Evolutionary conservation across 1,140 invertebrate genomes (phyloP).

Genomic region (Drepana arcuata): DNA sequence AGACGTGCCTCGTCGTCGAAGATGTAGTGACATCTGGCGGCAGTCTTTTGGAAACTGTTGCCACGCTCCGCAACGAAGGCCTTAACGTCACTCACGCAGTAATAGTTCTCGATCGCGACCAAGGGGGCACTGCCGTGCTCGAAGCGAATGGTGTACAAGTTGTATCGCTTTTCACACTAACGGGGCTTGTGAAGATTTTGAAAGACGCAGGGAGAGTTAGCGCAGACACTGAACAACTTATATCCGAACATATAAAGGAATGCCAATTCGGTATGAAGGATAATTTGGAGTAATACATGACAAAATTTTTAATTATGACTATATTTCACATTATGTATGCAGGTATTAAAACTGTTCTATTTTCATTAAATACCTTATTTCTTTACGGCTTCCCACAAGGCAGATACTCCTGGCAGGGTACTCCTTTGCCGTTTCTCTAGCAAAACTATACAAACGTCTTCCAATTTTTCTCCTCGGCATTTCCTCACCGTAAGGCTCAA

Average conservation of each 20-base stretch:
- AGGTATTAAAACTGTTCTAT: too few relatives aligned
- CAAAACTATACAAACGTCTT: too few relatives aligned
- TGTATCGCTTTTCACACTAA: slow-evolving; percentile 79
- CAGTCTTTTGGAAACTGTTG: slow-evolving; percentile 92
- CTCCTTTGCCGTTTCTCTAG: too few relatives aligned
- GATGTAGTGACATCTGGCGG: slow-evolving; percentile 96
- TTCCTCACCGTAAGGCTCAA: too few relatives aligned
- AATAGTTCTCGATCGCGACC: slow-evolving; percentile 92
- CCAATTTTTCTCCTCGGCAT: too few relatives aligned
- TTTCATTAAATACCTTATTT: too few relatives aligned
- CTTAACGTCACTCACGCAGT: slow-evolving; percentile 85
- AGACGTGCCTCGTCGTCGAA: slow-evolving; percentile 93
- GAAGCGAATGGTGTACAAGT: slow-evolving; percentile 80
- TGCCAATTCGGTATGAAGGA: slow-evolving; percentile 44
- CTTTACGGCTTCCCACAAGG: too few relatives aligned
- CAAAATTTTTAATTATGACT: too few relatives aligned
- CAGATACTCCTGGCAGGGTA: too few relatives aligned
- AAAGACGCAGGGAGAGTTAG: slow-evolving; percentile 76
- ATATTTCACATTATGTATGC: too few relatives aligned
- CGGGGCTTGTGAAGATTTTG: slow-evolving; percentile 79
- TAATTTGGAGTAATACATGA: slow-evolving; percentile 20
- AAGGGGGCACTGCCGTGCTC: slow-evolving; percentile 87
- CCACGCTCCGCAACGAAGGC: slow-evolving; percentile 80
- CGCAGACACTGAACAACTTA: slow-evolving; percentile 73
- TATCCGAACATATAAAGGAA: slow-evolving; percentile 76